Percentiles rank a stretch among this genome's conserved stretches.
These are phyloP conservation scores for Euwallacea fornicatus DNA, from an alignment of 1,140 invertebrate genomes.

Conservation along the genomic window DNA sequence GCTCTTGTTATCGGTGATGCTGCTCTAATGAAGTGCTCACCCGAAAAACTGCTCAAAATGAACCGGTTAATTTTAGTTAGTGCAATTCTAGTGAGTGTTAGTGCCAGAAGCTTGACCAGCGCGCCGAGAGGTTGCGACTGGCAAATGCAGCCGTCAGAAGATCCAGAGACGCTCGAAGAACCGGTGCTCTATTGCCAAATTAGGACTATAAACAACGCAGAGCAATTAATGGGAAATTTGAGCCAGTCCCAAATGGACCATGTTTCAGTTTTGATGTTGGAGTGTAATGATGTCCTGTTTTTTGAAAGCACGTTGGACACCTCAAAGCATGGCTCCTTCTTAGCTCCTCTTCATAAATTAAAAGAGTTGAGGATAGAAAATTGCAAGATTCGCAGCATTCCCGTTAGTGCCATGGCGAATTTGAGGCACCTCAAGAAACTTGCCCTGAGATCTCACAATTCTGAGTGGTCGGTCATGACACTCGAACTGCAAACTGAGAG, in stretches of 20 bases:
- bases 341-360: slow-evolving; percentile 66
- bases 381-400: slow-evolving; percentile 77
- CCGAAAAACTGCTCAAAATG: slow-evolving; percentile 2
- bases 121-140: slow-evolving; percentile 69
- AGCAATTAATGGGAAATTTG: slow-evolving; percentile 68
- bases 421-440: slow-evolving; percentile 69
- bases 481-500: slow-evolving; percentile 73
- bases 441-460: slow-evolving; percentile 73
- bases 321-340: slow-evolving; percentile 59
- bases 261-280: slow-evolving; percentile 67
- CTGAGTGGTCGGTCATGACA: slow-evolving; percentile 77
- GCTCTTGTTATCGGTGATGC: slow-evolving; percentile 25
- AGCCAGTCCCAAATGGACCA: slow-evolving; percentile 65
- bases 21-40: slow-evolving; percentile 25
- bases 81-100: slow-evolving; percentile 40
- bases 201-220: slow-evolving; percentile 70
- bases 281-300: slow-evolving; percentile 79
- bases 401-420: slow-evolving; percentile 66
- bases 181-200: slow-evolving; percentile 68
- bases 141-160: slow-evolving; percentile 60
- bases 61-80: slow-evolving; percentile 25
- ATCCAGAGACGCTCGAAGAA: slow-evolving; percentile 56
- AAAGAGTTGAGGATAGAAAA: slow-evolving; percentile 72
- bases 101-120: slow-evolving; percentile 50
- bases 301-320: slow-evolving; percentile 73